Conservation (phyloP, 2,113 vertebrate genomes). For the Gila orcuttii region DNA sequence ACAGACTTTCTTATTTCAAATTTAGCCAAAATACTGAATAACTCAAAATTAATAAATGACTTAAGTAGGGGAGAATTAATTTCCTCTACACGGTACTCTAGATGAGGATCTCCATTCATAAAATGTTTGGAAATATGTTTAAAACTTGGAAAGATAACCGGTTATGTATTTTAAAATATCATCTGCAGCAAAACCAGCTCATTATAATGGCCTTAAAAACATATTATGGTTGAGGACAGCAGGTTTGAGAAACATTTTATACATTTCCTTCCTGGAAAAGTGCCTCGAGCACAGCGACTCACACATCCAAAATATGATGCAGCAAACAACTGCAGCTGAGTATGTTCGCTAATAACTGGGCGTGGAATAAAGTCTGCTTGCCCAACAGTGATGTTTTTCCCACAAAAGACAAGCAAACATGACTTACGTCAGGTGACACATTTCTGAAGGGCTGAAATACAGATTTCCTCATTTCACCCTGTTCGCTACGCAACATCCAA, state of each 20-base stretch:
- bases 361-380: not conserved
- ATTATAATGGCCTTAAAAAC: not conserved
- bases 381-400: accelerated
- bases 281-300: not conserved
- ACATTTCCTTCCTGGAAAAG: not conserved
- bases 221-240: not conserved
- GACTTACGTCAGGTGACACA: not conserved
- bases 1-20: not conserved
- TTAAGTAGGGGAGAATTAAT: not conserved
- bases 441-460: not conserved
- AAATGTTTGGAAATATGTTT: not conserved
- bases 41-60: not conserved
- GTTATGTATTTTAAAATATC: not conserved
- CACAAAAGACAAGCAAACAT: not conserved
- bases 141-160: not conserved
- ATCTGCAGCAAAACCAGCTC: not conserved
- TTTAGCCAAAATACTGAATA: not conserved
- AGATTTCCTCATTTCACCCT: not conserved
- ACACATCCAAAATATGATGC: not conserved
- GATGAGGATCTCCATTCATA: not conserved
- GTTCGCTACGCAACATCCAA: not conserved
- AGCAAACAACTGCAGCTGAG: not conserved
- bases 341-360: not conserved
- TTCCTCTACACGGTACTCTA: not conserved
- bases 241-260: not conserved